Percentiles rank a stretch among this genome's conserved stretches.
Evolutionary conservation across 2,888 invertebrate genomes (phyloP).

Genomic region (Drosophila rubida): DNA sequence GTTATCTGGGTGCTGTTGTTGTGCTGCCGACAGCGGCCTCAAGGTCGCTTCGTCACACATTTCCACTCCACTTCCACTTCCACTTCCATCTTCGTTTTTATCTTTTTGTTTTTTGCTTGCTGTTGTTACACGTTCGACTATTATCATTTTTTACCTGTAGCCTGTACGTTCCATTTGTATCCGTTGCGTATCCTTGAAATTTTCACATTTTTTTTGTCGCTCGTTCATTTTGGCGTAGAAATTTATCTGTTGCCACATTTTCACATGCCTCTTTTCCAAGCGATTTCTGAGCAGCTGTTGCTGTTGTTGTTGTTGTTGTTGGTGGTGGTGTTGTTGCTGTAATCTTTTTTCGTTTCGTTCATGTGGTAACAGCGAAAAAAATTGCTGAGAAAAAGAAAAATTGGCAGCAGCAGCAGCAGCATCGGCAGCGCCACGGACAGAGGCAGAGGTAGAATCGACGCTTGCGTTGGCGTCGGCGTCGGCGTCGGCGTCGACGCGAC

Average conservation of each 20-base stretch:
- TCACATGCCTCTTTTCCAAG: constrained; percentile 44
- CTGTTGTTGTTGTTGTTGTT: constrained; percentile 26
- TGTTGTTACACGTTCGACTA: not conserved
- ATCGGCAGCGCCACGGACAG: too few species aligned
- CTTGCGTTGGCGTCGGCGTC: constrained; percentile 26
- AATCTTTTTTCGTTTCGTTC: constrained; percentile 20
- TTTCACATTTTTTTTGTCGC: constrained; percentile 27
- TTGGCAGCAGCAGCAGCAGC: constrained; percentile 32
- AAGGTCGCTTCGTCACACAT: constrained; percentile 19
- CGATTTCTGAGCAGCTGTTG: constrained; percentile 24
- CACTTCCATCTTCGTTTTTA: not conserved
- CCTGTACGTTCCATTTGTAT: constrained; percentile 18
- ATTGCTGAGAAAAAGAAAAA: constrained; percentile 61
- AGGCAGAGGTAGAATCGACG: not conserved
- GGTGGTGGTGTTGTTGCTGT: constrained; percentile 17
- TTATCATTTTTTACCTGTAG: constrained; percentile 17
- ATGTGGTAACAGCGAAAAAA: constrained; percentile 33
- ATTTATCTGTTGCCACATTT: constrained; percentile 60
- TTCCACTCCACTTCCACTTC: not conserved
- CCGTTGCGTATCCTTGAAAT: constrained; percentile 41
- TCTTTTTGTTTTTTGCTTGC: not conserved
- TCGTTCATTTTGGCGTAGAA: constrained; percentile 39
- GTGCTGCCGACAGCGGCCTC: constrained; percentile 10
- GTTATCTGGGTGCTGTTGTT: not conserved
- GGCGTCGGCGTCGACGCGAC: constrained; percentile 15